A percentile compares a stretch with the other conserved stretches of the same genome.
Conservation (phyloP, 2,888 invertebrate species). For the Koerneria pararmatus region DNA sequence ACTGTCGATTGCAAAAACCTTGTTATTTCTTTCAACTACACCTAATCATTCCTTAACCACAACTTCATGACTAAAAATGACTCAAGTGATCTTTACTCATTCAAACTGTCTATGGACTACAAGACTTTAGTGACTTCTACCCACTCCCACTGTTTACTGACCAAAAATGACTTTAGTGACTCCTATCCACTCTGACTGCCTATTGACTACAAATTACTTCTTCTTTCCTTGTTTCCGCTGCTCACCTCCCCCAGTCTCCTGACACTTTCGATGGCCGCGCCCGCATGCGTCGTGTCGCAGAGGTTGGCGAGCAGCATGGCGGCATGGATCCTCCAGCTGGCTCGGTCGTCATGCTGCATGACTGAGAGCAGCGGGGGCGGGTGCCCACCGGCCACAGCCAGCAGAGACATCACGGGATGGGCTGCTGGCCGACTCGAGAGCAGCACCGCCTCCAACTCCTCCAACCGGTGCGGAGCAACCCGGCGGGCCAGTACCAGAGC, state of each 20-base stretch:
- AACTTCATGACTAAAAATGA: too few species aligned
- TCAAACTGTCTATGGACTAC: too few species aligned
- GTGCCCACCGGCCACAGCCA: slow-evolving; percentile 50
- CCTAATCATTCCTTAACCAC: too few species aligned
- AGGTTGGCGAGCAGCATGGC: slow-evolving; percentile 84
- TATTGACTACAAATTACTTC: too few species aligned
- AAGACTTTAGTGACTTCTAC: too few species aligned
- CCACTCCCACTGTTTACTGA: too few species aligned
- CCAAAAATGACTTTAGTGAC: too few species aligned
- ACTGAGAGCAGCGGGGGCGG: too few species aligned
- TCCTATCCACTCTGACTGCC: too few species aligned
- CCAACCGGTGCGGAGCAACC: slow-evolving; percentile 29
- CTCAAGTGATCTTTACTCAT: too few species aligned
- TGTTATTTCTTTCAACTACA: too few species aligned
- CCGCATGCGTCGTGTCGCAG: slow-evolving; percentile 64
- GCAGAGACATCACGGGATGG: slow-evolving; percentile 51
- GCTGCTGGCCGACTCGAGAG: slow-evolving; percentile 42
- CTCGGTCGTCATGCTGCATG: slow-evolving; percentile 64
- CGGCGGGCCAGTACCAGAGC: slow-evolving; percentile 42
- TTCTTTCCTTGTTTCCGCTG: slow-evolving; percentile 76
- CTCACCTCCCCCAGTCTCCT: slow-evolving; percentile 60
- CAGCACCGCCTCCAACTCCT: slow-evolving; percentile 42
- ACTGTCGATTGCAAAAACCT: too few species aligned
- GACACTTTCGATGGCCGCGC: slow-evolving; percentile 12
- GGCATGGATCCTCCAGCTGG: slow-evolving; percentile 91